Percentiles rank a stretch among this genome's conserved stretches.
phyloP scores from a whole-genome alignment of 2,113 vertebrate genomes.

The Conger conger region DNA sequence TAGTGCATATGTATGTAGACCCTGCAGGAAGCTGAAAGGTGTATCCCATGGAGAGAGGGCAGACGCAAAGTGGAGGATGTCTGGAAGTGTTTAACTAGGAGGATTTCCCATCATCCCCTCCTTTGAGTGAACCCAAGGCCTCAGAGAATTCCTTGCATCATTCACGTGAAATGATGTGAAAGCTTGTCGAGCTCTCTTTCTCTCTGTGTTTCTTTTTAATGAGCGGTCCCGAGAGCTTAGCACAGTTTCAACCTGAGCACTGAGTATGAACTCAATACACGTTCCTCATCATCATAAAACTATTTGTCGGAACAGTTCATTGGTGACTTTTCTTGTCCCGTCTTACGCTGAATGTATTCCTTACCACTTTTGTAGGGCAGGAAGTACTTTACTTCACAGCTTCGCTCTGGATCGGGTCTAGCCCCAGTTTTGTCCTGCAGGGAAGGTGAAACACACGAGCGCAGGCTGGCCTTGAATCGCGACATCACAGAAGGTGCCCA shows the following conservation, averaged over 20 bases:
- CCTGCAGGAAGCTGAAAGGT: neutral
- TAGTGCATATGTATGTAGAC: neutral
- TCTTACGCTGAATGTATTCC: neutral
- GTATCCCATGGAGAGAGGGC: neutral
- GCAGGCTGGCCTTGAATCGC: neutral
- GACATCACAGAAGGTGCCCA: neutral
- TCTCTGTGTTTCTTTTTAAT: neutral
- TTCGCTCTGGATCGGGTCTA: neutral
- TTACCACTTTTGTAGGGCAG: neutral
- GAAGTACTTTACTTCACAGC: neutral
- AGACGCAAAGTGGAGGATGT: neutral
- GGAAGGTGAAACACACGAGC: neutral
- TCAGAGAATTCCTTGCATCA: neutral
- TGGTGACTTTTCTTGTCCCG: neutral
- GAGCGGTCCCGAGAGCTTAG: neutral
- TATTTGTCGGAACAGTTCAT: neutral
- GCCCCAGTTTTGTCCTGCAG: too few species aligned
- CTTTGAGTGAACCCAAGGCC: neutral
- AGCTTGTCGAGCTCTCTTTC: neutral
- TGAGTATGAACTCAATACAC: neutral
- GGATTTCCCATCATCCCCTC: constrained; percentile 26
- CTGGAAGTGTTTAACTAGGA: constrained; percentile 28
- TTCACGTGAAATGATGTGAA: neutral
- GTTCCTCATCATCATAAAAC: neutral
- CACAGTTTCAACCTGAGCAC: neutral